Evolutionary conservation across 2,888 invertebrate genomes (phyloP), one percentile per base, ranked within the genome.

Genomic region (Pseudolycoriella hygida): DNA sequence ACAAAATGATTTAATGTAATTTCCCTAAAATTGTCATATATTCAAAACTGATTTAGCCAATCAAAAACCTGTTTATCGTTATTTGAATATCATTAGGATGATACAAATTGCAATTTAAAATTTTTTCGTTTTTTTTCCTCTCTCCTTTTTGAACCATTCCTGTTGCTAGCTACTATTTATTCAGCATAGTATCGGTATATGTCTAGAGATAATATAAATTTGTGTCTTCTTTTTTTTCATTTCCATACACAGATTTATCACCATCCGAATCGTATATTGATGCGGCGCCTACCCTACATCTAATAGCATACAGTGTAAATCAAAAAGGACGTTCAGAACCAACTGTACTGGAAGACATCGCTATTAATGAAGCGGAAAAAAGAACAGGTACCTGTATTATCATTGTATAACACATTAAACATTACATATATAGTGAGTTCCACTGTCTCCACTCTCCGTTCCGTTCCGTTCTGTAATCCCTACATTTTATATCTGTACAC

Each of bases 301-400:
- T 89, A 52, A 75, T 83, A 51, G 79, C 85, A 53, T 89, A 84
- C 62, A 81, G 88, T 47, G 76, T 75, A 53, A 89, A 89, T 66
- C 77, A 82, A 49, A 89, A 89, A 62, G 89, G 89, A 44, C 76
- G 79, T 50, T 85, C 87, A 49, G 87, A 86, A 55, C 77, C 79
- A 54, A 76, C 81, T 49, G 70, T 86, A 8, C 69, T 89, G 49
- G 87, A 89, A 61, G 86, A 87, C 59, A 85, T 88, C 55, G 80
- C 85, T 54, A 78, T 88, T 57, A 82, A 84, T 62, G 87, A 88
- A 62, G 84, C 87, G 42, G 87, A 86, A 53, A 83, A 80, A 60
- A 74, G 84, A 58, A 79, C 85, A 65, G 86, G 87, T 87, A 68
- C 63, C 44, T 42, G 20, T 40, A 25, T 25, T 25, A 25, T 25